Conservation (phyloP, 2,113 vertebrate genomes). For the Xyliphius kryptos region DNA sequence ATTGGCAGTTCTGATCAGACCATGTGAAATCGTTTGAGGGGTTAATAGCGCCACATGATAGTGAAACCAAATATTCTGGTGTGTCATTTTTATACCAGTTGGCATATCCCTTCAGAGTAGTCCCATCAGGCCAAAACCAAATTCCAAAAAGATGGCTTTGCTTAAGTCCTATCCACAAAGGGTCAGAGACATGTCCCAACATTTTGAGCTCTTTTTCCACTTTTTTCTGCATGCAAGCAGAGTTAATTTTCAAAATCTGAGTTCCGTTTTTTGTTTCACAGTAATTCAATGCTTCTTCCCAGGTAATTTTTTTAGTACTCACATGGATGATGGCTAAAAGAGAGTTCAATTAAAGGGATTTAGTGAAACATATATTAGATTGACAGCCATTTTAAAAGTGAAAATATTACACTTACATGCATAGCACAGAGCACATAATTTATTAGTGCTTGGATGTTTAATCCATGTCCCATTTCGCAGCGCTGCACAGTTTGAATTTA, state of each 20-base stretch:
- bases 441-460: neutral
- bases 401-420: too few relatives aligned
- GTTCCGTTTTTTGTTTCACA: neutral
- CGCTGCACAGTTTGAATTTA: neutral
- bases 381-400: too few relatives aligned
- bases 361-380: too few relatives aligned
- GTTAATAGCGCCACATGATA: conserved; percentile 45
- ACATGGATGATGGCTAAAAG: conserved; percentile 33
- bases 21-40: neutral
- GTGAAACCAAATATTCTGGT: conserved; percentile 30
- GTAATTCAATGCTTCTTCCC: conserved; percentile 42
- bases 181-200: fast-evolving
- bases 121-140: conserved; percentile 54
- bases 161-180: conserved; percentile 53
- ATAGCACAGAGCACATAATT: neutral
- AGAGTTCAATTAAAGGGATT: neutral
- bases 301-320: neutral
- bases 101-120: neutral
- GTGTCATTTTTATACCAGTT: conserved; percentile 32
- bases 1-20: conserved; percentile 40
- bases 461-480: neutral
- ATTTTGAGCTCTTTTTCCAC: neutral
- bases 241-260: conserved; percentile 36
- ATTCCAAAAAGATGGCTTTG: conserved; percentile 55
- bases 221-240: neutral